Conservation (phyloP, 2,888 invertebrate genomes). For the Epirrhoe alternata region DNA sequence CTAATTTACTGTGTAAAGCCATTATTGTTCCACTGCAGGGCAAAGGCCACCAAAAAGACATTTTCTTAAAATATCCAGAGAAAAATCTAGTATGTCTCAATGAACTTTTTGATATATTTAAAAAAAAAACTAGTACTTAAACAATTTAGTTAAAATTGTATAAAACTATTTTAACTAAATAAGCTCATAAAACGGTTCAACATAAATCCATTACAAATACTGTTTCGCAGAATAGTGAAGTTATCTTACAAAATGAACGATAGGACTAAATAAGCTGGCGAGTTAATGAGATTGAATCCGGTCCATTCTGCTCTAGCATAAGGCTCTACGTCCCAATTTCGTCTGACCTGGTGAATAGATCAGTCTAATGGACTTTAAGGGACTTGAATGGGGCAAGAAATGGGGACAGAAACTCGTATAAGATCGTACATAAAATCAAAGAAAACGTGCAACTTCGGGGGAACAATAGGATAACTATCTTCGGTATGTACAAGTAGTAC, state of each 20-base stretch:
- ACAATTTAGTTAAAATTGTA: too few species aligned
- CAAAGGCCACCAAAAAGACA: neutral
- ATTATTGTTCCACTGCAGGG: too few species aligned
- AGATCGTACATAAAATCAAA: slow-evolving; percentile 4
- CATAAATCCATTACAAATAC: slow-evolving; percentile 43
- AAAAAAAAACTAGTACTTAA: too few species aligned
- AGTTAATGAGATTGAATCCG: slow-evolving; percentile 62
- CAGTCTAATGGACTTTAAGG: slow-evolving; percentile 17
- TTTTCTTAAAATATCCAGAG: neutral
- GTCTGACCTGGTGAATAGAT: slow-evolving; percentile 28
- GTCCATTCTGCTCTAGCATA: slow-evolving; percentile 54
- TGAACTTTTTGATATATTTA: too few species aligned
- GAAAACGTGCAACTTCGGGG: neutral
- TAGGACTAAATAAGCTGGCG: slow-evolving; percentile 56
- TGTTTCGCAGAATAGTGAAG: slow-evolving; percentile 42
- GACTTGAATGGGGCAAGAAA: slow-evolving; percentile 5
- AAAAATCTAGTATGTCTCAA: neutral
- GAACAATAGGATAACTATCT: neutral
- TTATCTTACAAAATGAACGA: slow-evolving; percentile 48
- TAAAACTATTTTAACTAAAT: slow-evolving; percentile 17
- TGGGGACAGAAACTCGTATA: slow-evolving; percentile 1
- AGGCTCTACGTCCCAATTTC: slow-evolving; percentile 25
- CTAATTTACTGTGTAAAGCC: too few species aligned
- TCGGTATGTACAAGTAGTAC: neutral
- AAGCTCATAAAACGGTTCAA: slow-evolving; percentile 29